These are phyloP conservation scores for Polyommatus iphigenia DNA, from an alignment of 2,888 invertebrate species.

Conservation along the genomic window DNA sequence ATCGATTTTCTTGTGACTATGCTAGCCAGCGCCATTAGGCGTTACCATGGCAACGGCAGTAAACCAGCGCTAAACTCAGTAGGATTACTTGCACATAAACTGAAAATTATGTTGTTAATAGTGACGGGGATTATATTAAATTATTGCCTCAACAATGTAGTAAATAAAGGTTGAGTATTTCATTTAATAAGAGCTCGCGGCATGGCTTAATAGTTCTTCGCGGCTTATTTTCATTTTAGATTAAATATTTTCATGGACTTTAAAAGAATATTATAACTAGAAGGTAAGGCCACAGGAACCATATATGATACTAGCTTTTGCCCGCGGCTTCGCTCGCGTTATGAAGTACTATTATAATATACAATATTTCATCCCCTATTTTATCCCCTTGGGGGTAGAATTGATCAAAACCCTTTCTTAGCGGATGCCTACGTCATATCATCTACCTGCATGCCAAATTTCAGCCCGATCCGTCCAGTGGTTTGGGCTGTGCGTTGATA, in stretches of 20 bases:
- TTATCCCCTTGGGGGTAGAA: too few relatives aligned
- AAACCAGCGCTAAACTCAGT: slow-evolving; percentile 53
- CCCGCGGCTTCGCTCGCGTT: too few relatives aligned
- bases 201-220: neutral
- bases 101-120: slow-evolving; percentile 29
- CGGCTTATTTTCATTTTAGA: neutral
- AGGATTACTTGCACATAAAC: slow-evolving; percentile 53
- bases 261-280: too few relatives aligned
- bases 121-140: neutral
- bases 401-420: too few relatives aligned
- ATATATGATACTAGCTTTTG: too few relatives aligned
- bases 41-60: slow-evolving; percentile 52
- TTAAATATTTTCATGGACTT: neutral
- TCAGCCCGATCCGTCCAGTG: too few relatives aligned
- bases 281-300: too few relatives aligned
- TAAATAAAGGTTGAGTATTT: neutral
- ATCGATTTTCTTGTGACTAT: neutral
- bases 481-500: too few relatives aligned
- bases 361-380: too few relatives aligned
- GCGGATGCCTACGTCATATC: too few relatives aligned
- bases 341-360: too few relatives aligned
- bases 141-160: neutral
- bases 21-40: neutral
- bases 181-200: neutral
- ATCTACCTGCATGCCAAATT: too few relatives aligned